These are phyloP conservation scores for Morbakka virulenta DNA, from an alignment of 30 jellyfish, hydroid and myxozoan species.

Conservation along the genomic window DNA sequence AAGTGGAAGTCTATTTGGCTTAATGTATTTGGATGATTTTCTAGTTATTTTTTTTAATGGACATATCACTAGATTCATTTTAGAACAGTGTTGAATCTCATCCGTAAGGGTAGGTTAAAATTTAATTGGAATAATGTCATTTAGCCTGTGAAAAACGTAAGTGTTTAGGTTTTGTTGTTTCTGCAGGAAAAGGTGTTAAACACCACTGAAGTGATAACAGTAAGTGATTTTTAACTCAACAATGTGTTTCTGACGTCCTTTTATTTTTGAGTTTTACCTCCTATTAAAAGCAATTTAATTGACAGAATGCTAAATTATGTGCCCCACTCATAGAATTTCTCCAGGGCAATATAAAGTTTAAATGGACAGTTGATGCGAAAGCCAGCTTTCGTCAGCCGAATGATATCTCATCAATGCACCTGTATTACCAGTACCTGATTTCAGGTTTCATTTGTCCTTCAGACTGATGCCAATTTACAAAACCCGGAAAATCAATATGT, in stretches of 20 bases:
- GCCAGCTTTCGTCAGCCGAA: slow-evolving; percentile 5
- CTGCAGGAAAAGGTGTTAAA: no score
- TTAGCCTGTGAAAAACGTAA: slow-evolving; percentile 29
- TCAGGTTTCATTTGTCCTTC: slow-evolving; percentile 15
- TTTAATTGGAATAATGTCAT: slow-evolving; percentile 46
- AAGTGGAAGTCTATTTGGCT: slow-evolving; percentile 27
- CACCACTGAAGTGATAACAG: slow-evolving; percentile 20
- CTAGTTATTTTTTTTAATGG: slow-evolving; percentile 7
- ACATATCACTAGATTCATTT: slow-evolving; percentile 13
- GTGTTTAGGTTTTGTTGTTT: slow-evolving; percentile 51
- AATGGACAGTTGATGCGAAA: slow-evolving; percentile 17
- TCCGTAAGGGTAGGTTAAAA: slow-evolving; percentile 39
- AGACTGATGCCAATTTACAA: slow-evolving; percentile 50
- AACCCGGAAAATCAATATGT: no score
- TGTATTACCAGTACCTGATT: no score
- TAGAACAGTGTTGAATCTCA: slow-evolving; percentile 23
- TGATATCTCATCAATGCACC: slow-evolving; percentile 30
- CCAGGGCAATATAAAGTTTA: neutral
- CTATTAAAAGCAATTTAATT: slow-evolving; percentile 36
- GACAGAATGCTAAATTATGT: slow-evolving; percentile 23
- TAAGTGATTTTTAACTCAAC: slow-evolving; percentile 13
- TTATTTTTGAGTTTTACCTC: slow-evolving; percentile 3
- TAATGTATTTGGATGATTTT: slow-evolving; percentile 40
- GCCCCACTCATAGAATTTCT: slow-evolving; percentile 27
- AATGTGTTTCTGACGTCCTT: slow-evolving; percentile 4